Evolutionary conservation across 2,113 vertebrate species (phyloP), one percentile per base, ranked within the genome.

Genomic region (Physeter macrocephalus): DNA sequence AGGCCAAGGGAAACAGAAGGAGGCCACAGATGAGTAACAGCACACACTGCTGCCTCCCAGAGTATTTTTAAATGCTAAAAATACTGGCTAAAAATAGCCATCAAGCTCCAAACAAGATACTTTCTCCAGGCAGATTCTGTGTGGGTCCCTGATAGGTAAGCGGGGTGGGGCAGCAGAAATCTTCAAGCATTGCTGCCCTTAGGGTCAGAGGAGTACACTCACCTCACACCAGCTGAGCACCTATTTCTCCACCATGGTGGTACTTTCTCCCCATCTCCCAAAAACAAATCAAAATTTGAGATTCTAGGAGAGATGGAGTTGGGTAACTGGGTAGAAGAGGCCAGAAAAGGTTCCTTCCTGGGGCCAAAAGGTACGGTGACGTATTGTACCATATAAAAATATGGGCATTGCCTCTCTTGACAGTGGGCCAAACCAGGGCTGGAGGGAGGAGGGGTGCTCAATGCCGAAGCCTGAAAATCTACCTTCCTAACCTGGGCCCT

Each of bases 1-100:
- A 86, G 80, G 83, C 95, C 52, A 97, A 94, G 92, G 97, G 95
- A 97, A 98, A 96, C 97, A 97, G 96, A 97, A 72, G 97, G 98
- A 97, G 92, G 98, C 97, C 98, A 98, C 98, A 97, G 98, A 98
- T 98, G 98, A 98, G 97, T 98, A 98, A 98, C 94, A 88, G 98
- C 97, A 96, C 97, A 97, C 93, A 31, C 95, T 95, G 98, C 98
- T 96, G 98, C 98, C 97, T 98, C 98, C 94, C 97, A 46, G 43
- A 98, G 98, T 98, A 99, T 99, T 98, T 99, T 98, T 98, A 98
- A 98, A 97, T 46, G 94, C 96, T 98, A 97, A 98, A 97, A 97
- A 98, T 98, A 98, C 92, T 75, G 94, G 97, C 98, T 98, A 98
- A 98, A 98, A 98, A 98, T 99, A 99, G 98, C 90, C 97, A 52